Percentiles rank a stretch among this genome's conserved stretches.
Conservation (phyloP, 2,797 vertebrate species). For the Acipenser transmontanus region DNA sequence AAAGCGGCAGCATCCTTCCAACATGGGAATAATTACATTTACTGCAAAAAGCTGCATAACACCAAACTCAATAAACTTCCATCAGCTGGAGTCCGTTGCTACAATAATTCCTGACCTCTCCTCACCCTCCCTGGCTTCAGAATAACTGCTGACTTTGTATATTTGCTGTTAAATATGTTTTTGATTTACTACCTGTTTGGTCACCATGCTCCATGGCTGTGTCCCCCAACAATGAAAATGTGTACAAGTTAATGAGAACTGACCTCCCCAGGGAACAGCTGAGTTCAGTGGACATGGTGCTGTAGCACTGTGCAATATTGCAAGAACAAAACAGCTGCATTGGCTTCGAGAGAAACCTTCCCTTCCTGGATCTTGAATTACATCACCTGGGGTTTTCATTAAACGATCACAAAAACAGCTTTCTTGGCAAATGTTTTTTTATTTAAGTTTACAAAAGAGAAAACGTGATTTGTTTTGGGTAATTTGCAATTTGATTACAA, state of each 20-base stretch:
- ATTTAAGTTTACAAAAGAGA: too few relatives aligned
- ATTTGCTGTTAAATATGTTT: conserved; percentile 20
- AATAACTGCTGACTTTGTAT: conserved; percentile 19
- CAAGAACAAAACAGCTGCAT: background rate
- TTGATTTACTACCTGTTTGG: conserved; percentile 17
- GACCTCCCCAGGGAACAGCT: background rate
- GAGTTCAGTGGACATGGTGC: background rate
- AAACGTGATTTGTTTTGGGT: too few relatives aligned
- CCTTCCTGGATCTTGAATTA: background rate
- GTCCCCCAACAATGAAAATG: conserved; percentile 4
- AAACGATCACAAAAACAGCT: too few relatives aligned
- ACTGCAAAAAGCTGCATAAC: conserved; percentile 15
- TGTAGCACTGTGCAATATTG: background rate
- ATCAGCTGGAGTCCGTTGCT: conserved; percentile 14
- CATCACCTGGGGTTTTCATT: background rate
- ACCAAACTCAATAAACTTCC: conserved; percentile 20
- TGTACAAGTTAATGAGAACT: conserved; percentile 8
- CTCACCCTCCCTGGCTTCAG: background rate
- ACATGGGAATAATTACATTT: conserved; percentile 17
- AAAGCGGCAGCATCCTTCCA: conserved; percentile 5
- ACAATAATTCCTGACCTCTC: conserved; percentile 16
- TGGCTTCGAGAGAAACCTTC: background rate
- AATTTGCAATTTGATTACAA: too few relatives aligned
- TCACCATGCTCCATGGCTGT: conserved; percentile 5
- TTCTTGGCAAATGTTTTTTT: too few relatives aligned